These are phyloP conservation scores for Bujurquina vittata DNA, from an alignment of 2,113 vertebrate species.

Conservation along the genomic window DNA sequence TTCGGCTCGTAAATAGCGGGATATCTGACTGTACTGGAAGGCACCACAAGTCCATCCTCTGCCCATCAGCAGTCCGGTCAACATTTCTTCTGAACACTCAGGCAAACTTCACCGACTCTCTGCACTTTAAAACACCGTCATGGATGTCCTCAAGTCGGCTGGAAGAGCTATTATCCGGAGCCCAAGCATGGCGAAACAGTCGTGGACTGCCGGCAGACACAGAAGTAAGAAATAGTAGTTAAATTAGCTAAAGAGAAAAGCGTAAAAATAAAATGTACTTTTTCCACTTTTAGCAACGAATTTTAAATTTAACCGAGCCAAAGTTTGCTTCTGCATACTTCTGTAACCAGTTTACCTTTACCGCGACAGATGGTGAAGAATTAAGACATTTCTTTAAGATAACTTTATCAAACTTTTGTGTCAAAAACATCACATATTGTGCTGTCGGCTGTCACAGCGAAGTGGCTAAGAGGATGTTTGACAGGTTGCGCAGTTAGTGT, in stretches of 20 bases:
- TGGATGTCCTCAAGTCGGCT: slow-evolving; percentile 87
- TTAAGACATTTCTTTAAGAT: neutral
- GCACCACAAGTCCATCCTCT: slow-evolving; percentile 52
- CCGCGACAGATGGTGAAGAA: neutral
- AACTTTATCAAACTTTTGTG: slow-evolving; percentile 7
- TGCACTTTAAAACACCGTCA: slow-evolving; percentile 46
- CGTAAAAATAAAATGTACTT: neutral
- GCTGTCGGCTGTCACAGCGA: neutral
- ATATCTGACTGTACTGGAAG: slow-evolving; percentile 43
- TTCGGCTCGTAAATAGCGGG: neutral
- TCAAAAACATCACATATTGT: neutral
- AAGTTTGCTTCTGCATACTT: neutral
- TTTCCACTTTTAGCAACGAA: neutral
- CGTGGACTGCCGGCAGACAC: slow-evolving; percentile 84
- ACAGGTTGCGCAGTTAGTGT: neutral
- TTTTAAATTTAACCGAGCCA: neutral
- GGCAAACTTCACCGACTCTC: slow-evolving; percentile 17
- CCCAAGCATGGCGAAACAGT: slow-evolving; percentile 85
- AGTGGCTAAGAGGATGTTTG: neutral
- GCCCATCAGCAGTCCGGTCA: slow-evolving; percentile 49
- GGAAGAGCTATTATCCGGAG: slow-evolving; percentile 88
- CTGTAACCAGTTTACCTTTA: neutral
- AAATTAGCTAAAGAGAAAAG: neutral
- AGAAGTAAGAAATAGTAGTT: slow-evolving; percentile 79
- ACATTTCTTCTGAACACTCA: neutral